Evolutionary conservation across 2,888 invertebrate species (phyloP).

Genomic region (Morpho helenor): DNA sequence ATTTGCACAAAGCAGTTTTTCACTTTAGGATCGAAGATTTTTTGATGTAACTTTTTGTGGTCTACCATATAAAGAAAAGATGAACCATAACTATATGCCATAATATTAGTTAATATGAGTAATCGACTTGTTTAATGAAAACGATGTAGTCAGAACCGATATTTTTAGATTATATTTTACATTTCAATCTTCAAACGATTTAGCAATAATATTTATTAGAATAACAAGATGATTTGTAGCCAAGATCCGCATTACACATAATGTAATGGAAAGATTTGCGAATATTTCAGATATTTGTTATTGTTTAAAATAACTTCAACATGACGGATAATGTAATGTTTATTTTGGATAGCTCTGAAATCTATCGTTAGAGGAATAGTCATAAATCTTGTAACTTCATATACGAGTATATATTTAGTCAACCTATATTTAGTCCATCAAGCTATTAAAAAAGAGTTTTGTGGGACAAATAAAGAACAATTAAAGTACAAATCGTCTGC

Average conservation of each 20-base stretch:
- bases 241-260: slow-evolving; percentile 16
- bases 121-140: too few relatives aligned
- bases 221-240: slow-evolving; percentile 19
- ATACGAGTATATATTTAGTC: not conserved
- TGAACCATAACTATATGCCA: too few relatives aligned
- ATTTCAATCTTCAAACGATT: not conserved
- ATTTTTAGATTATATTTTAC: not conserved
- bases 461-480: too few relatives aligned
- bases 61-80: too few relatives aligned
- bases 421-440: too few relatives aligned
- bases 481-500: too few relatives aligned
- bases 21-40: too few relatives aligned
- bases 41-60: too few relatives aligned
- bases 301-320: slow-evolving; percentile 17
- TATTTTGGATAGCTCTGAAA: slow-evolving; percentile 25
- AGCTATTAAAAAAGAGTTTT: too few relatives aligned
- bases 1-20: too few relatives aligned
- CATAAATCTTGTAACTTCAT: slow-evolving; percentile 2
- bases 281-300: slow-evolving; percentile 20
- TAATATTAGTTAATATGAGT: too few relatives aligned
- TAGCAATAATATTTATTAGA: slow-evolving; percentile 15
- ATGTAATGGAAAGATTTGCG: slow-evolving; percentile 9
- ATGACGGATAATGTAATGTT: slow-evolving; percentile 21
- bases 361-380: slow-evolving; percentile 3
- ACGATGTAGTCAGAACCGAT: not conserved